Percentiles rank a stretch among this genome's conserved stretches.
phyloP scores from a whole-genome alignment of 2,888 invertebrate genomes.

The Oligia latruncula region DNA sequence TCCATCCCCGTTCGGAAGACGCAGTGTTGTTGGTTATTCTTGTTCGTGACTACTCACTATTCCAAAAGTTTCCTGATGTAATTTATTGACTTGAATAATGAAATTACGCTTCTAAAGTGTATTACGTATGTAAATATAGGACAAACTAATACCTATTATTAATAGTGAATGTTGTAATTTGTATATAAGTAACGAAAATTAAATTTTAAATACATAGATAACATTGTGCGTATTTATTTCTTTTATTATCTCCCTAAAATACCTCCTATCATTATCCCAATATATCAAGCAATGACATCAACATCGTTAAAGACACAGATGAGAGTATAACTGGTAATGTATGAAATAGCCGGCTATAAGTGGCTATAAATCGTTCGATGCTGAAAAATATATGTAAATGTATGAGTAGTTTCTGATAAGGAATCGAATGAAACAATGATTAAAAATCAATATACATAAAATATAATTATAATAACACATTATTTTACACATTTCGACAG shows the following conservation, averaged over 20 bases:
- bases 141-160: conserved; percentile 88
- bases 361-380: background rate
- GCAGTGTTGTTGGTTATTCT: conserved; percentile 79
- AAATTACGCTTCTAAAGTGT: conserved; percentile 90
- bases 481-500: conserved; percentile 74
- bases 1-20: conserved; percentile 74
- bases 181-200: conserved; percentile 90
- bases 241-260: conserved; percentile 44
- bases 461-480: conserved; percentile 78
- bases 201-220: conserved; percentile 91
- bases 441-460: conserved; percentile 80
- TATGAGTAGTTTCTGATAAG: background rate
- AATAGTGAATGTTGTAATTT: conserved; percentile 90
- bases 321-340: background rate
- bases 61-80: conserved; percentile 87
- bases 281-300: background rate
- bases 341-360: background rate
- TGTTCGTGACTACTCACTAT: conserved; percentile 81
- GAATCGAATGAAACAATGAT: conserved; percentile 69
- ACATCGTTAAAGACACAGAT: background rate
- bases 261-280: background rate
- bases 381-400: background rate
- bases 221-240: conserved; percentile 83
- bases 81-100: conserved; percentile 86
- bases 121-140: conserved; percentile 90